phyloP scores from a whole-genome alignment of 1,140 invertebrate species.

The Marisa cornuarietis region DNA sequence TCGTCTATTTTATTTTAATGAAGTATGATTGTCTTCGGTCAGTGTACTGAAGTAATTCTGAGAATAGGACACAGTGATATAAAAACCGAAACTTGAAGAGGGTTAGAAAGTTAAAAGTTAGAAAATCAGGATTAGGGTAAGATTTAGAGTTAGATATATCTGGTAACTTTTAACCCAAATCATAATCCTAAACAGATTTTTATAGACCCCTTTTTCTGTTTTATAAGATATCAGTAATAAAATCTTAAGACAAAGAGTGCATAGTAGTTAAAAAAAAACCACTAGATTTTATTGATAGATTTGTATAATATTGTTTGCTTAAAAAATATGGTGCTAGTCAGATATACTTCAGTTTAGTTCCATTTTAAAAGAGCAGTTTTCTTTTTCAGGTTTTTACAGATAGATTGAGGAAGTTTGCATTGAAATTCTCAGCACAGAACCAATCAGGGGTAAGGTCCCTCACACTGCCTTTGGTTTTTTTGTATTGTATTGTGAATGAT shows the following conservation, averaged over 20 bases:
- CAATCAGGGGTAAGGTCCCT: slow-evolving; percentile 67
- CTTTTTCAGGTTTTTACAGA: slow-evolving; percentile 78
- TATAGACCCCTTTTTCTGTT: too few species aligned
- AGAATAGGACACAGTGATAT: neutral
- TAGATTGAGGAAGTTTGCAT: slow-evolving; percentile 81
- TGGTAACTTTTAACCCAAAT: too few species aligned
- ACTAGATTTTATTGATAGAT: neutral
- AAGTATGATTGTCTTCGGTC: slow-evolving; percentile 26
- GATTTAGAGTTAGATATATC: too few species aligned
- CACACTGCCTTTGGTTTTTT: too few species aligned
- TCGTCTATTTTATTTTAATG: neutral
- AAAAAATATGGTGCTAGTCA: neutral
- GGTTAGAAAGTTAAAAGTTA: too few species aligned
- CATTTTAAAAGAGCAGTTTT: slow-evolving; percentile 4
- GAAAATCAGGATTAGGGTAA: too few species aligned
- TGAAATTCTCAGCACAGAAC: slow-evolving; percentile 74
- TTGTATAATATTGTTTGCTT: neutral
- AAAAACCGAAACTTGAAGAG: too few species aligned
- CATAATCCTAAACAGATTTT: too few species aligned
- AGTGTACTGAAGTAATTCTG: slow-evolving; percentile 5
- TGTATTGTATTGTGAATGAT: too few species aligned
- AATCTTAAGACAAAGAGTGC: neutral
- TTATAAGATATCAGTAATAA: neutral
- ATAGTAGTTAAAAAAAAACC: neutral
- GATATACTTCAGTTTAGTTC: neutral